phyloP scores from a whole-genome alignment of 2,888 invertebrate species.

The Odontomyia ornata region DNA sequence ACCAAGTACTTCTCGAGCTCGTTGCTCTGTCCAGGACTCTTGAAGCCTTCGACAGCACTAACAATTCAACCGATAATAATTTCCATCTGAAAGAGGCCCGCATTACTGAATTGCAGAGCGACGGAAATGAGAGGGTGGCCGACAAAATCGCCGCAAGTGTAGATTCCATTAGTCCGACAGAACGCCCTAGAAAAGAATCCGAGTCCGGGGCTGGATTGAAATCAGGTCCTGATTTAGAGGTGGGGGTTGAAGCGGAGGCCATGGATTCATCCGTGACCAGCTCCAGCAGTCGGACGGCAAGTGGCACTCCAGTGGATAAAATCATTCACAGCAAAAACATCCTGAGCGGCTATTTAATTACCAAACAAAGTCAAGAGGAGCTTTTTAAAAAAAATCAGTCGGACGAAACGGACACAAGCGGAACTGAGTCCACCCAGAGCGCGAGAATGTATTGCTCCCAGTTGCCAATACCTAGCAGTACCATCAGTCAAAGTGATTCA shows the following conservation, averaged over 20 bases:
- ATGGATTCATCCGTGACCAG: neutral
- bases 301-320: slow-evolving; percentile 48
- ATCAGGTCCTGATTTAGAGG: neutral
- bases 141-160: neutral
- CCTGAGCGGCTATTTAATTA: slow-evolving; percentile 53
- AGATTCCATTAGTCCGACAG: slow-evolving; percentile 12
- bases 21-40: slow-evolving; percentile 43
- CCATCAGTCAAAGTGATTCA: too few relatives aligned
- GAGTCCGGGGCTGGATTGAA: slow-evolving; percentile 6
- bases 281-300: slow-evolving; percentile 9
- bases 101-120: neutral
- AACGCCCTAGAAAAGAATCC: neutral
- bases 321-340: slow-evolving; percentile 53
- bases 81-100: neutral
- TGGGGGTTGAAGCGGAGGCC: neutral
- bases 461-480: too few relatives aligned
- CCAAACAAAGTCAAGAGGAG: slow-evolving; percentile 53
- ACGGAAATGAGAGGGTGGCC: neutral
- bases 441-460: too few relatives aligned
- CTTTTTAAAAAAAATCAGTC: slow-evolving; percentile 42
- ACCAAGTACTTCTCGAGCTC: slow-evolving; percentile 59
- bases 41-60: slow-evolving; percentile 37
- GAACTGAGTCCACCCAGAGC: too few relatives aligned
- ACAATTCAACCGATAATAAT: slow-evolving; percentile 2
- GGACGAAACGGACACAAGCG: neutral